A percentile compares a stretch with the other conserved stretches of the same genome.
Evolutionary conservation across 2,113 vertebrate species (phyloP).

Genomic region (Ceyx melanurus): DNA sequence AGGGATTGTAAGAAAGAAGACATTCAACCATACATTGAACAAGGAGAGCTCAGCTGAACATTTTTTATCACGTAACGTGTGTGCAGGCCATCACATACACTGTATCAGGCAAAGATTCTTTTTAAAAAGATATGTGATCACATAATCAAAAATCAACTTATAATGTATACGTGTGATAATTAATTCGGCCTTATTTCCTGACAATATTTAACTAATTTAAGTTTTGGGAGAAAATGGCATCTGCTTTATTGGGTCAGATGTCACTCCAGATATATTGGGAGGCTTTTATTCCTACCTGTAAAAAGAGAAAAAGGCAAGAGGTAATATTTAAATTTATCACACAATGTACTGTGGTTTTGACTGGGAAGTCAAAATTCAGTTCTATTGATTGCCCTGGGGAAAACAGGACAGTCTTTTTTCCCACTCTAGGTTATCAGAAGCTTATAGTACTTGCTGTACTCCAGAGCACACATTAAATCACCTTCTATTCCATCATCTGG

Average conservation of each 20-base stretch:
- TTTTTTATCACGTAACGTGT: not conserved
- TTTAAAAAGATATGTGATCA: not conserved
- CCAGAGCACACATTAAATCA: not conserved
- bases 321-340: not conserved
- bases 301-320: not conserved
- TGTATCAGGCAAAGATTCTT: not conserved
- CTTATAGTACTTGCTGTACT: no score
- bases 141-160: not conserved
- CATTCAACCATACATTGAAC: not conserved
- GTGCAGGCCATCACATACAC: not conserved
- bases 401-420: not conserved
- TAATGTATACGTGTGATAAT: not conserved
- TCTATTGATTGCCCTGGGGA: not conserved
- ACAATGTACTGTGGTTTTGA: no score
- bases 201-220: not conserved
- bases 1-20: not conserved
- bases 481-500: not conserved
- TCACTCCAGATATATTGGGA: not conserved
- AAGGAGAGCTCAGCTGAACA: not conserved
- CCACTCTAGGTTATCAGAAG: not conserved
- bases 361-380: not conserved
- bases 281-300: slow-evolving; percentile 12
- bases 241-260: not conserved
- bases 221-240: not conserved
- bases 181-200: not conserved